Evolutionary conservation across 1,140 invertebrate species (phyloP).

Genomic region (Agrypnia vestita): DNA sequence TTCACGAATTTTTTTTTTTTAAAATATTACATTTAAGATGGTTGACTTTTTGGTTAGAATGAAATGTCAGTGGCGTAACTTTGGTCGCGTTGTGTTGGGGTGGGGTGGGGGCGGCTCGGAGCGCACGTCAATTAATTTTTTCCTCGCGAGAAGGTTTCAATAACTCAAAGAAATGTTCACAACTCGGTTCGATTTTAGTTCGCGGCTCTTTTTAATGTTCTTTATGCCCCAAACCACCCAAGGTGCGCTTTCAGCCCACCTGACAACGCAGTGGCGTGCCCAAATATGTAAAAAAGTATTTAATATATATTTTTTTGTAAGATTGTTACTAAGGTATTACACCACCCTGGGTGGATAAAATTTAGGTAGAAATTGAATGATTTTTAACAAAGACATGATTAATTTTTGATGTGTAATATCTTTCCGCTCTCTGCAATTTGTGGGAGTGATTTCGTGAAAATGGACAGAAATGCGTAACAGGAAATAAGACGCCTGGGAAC

Average conservation of each 20-base stretch:
- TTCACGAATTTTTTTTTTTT: neutral
- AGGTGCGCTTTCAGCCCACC: slow-evolving; percentile 19
- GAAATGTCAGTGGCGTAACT: slow-evolving; percentile 31
- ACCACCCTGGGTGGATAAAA: no score
- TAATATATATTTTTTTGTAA: no score
- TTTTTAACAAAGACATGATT: no score
- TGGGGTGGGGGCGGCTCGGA: neutral
- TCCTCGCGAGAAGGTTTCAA: slow-evolving; percentile 53
- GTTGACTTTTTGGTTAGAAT: slow-evolving; percentile 40
- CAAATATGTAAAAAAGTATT: neutral
- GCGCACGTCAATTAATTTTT: slow-evolving; percentile 57
- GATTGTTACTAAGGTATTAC: no score
- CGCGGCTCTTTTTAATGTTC: slow-evolving; percentile 1
- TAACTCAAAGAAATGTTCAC: slow-evolving; percentile 49
- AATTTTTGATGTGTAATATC: no score
- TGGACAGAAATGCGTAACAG: no score
- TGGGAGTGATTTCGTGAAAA: no score
- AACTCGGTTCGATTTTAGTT: slow-evolving; percentile 42
- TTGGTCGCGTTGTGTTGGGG: neutral
- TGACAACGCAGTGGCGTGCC: slow-evolving; percentile 17
- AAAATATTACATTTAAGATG: slow-evolving; percentile 29
- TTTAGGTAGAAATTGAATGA: no score
- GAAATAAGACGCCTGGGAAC: no score
- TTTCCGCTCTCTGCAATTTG: no score
- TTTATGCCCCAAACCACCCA: neutral